These are phyloP conservation scores for Rhabdornis inornatus DNA, from an alignment of 2,113 vertebrate genomes.

Conservation along the genomic window DNA sequence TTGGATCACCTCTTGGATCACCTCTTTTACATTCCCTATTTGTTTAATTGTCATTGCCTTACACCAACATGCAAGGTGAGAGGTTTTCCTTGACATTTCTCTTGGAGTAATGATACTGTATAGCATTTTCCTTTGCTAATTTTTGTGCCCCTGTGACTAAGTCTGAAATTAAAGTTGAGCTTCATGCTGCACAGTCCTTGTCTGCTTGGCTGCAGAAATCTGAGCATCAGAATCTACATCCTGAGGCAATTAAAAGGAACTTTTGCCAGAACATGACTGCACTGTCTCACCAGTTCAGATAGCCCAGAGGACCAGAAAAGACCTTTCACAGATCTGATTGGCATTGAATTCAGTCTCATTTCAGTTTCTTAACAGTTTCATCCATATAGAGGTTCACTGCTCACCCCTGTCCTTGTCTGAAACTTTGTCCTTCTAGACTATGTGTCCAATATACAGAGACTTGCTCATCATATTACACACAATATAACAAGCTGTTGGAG, in stretches of 20 bases:
- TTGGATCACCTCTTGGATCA: not conserved
- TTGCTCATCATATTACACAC: not conserved
- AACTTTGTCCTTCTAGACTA: not conserved
- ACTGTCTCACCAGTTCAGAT: not conserved
- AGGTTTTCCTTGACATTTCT: not conserved
- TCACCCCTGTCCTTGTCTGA: not conserved
- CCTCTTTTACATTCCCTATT: not conserved
- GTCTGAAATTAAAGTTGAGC: not conserved
- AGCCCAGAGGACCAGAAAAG: not conserved
- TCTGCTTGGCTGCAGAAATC: not conserved
- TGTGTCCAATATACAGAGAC: not conserved
- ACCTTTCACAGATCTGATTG: not conserved
- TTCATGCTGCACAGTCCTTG: not conserved
- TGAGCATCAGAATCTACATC: not conserved
- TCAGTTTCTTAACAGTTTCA: not conserved
- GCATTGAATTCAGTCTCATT: not conserved
- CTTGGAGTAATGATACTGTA: not conserved
- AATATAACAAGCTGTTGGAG: not conserved
- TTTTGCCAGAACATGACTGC: not conserved
- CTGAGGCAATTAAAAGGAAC: not conserved
- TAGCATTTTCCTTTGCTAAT: not conserved
- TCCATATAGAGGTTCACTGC: not conserved
- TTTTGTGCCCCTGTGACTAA: not conserved
- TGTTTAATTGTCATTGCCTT: not conserved
- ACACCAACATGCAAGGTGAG: not conserved